A percentile compares a stretch with the other conserved stretches of the same genome.
These are phyloP conservation scores for Chymomyza fuscimana DNA, from an alignment of 2,888 invertebrate genomes.

Conservation along the genomic window DNA sequence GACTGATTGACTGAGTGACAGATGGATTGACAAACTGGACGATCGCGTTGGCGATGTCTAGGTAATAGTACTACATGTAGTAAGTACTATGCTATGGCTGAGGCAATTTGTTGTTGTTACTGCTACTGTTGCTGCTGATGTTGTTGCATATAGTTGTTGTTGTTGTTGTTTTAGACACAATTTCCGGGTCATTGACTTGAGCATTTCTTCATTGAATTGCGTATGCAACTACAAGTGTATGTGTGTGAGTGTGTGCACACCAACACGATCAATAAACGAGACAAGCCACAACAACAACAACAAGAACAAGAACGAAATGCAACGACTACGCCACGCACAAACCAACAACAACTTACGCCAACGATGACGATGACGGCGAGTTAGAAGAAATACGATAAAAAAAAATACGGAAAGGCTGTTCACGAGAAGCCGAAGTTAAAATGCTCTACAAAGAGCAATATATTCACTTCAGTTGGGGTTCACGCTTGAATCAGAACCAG, in stretches of 20 bases:
- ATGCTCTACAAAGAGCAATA: not conserved
- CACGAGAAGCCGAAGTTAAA: not conserved
- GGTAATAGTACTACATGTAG: constrained; percentile 66
- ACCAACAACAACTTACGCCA: constrained; percentile 39
- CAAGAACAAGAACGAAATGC: constrained; percentile 7
- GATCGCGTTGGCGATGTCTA: constrained; percentile 42
- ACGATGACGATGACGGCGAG: constrained; percentile 47
- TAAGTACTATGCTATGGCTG: constrained; percentile 49
- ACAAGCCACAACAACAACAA: constrained; percentile 61
- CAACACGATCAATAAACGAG: constrained; percentile 75
- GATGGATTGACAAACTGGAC: not conserved
- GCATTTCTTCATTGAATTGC: constrained; percentile 77
- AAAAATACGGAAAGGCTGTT: constrained; percentile 28
- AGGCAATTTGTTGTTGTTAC: constrained; percentile 45
- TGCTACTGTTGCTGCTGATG: constrained; percentile 32
- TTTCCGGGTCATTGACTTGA: constrained; percentile 80
- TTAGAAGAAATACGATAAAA: constrained; percentile 73
- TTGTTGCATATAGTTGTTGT: constrained; percentile 50
- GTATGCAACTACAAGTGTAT: constrained; percentile 72
- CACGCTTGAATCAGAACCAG: no score
- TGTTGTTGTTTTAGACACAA: constrained; percentile 77
- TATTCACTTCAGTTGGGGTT: no score
- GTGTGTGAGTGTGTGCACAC: constrained; percentile 46
- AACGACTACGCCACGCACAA: constrained; percentile 57
- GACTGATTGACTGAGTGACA: constrained; percentile 3